phyloP scores from a whole-genome alignment of 2,888 invertebrate genomes.

The Frankliniella intonsa region DNA sequence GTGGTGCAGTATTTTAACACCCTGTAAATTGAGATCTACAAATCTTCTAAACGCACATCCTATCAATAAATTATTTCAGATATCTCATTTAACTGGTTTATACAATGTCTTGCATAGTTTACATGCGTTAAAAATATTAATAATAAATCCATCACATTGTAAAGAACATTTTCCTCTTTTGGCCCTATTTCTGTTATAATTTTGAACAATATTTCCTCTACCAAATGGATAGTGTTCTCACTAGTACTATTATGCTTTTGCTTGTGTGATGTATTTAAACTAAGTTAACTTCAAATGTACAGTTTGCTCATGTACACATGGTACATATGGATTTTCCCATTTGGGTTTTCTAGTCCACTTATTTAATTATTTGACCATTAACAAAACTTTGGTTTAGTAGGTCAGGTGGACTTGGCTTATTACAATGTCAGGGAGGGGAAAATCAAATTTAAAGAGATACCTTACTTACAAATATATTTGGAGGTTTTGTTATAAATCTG shows the following conservation, averaged over 20 bases:
- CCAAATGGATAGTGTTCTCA: neutral
- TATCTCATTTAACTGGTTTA: neutral
- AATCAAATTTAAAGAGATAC: too few relatives aligned
- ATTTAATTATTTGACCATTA: neutral
- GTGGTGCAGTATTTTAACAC: neutral
- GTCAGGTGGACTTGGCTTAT: neutral
- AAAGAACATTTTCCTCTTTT: too few relatives aligned
- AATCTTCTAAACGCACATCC: neutral
- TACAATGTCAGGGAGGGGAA: neutral
- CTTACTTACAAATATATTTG: too few relatives aligned
- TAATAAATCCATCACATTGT: too few relatives aligned
- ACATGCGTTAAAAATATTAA: too few relatives aligned
- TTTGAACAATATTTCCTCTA: neutral
- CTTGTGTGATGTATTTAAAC: neutral
- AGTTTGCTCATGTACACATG: neutral
- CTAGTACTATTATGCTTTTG: neutral
- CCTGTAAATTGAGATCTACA: neutral
- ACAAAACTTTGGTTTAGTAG: neutral
- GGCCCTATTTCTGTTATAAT: too few relatives aligned
- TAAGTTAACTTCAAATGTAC: conserved; percentile 3
- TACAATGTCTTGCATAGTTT: too few relatives aligned
- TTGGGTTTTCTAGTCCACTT: conserved; percentile 5
- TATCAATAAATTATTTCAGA: neutral
- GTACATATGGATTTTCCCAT: neutral
- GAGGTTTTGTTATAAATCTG: too few relatives aligned